Conservation (phyloP, 2,888 invertebrate genomes). For the Theretra japonica region DNA sequence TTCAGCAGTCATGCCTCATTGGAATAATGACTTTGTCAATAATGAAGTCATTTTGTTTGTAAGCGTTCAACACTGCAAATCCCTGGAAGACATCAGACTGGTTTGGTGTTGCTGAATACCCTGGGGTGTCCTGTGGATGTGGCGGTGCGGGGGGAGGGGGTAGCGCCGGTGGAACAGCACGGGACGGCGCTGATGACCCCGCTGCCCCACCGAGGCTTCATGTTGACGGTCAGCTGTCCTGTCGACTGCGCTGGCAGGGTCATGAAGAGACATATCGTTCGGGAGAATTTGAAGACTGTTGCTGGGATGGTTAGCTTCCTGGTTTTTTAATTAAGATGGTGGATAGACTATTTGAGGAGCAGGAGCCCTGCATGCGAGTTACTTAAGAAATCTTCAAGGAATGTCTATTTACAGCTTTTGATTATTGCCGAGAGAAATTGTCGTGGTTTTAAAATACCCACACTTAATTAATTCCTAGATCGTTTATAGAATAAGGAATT, state of each 20-base stretch:
- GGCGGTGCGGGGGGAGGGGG: slow-evolving; percentile 61
- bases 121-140: slow-evolving; percentile 84
- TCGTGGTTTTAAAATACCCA: too few relatives aligned
- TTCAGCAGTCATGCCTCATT: too few relatives aligned
- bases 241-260: slow-evolving; percentile 66
- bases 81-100: slow-evolving; percentile 72
- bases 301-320: slow-evolving; percentile 60
- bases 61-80: slow-evolving; percentile 76
- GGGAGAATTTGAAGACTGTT: slow-evolving; percentile 59
- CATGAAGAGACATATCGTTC: slow-evolving; percentile 57
- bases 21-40: neutral
- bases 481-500: too few relatives aligned
- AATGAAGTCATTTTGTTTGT: slow-evolving; percentile 14
- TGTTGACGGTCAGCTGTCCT: slow-evolving; percentile 56
- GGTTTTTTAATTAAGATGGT: too few relatives aligned
- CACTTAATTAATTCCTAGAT: too few relatives aligned
- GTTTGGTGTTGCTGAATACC: slow-evolving; percentile 87
- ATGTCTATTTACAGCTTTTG: too few relatives aligned
- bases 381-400: too few relatives aligned
- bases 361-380: too few relatives aligned
- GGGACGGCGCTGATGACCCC: slow-evolving; percentile 75
- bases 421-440: too few relatives aligned
- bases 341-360: too few relatives aligned
- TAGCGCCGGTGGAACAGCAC: slow-evolving; percentile 63
- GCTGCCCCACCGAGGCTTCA: slow-evolving; percentile 57